Conservation (phyloP, 2,113 vertebrate species). For the Rafetus swinhoei region DNA sequence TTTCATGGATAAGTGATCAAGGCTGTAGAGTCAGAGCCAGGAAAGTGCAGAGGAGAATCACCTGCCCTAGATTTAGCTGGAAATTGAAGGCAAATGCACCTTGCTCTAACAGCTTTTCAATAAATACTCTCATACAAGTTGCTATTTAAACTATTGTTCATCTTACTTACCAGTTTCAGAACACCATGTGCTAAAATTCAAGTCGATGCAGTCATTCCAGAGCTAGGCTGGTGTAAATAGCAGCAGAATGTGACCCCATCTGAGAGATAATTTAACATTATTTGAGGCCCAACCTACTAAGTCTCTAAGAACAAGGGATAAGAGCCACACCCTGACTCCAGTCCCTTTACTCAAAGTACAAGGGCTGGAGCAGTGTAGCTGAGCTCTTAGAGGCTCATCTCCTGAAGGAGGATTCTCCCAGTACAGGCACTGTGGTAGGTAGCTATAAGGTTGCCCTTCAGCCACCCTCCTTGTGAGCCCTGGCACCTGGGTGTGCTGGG, state of each 20-base stretch:
- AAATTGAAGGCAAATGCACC: background rate
- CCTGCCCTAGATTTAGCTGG: background rate
- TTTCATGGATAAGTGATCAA: background rate
- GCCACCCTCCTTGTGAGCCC: background rate
- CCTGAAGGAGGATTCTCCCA: background rate
- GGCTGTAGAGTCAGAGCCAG: background rate
- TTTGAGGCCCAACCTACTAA: background rate
- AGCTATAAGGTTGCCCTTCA: background rate
- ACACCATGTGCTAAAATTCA: background rate
- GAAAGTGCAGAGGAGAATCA: background rate
- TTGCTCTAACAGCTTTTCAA: background rate
- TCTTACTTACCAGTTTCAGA: background rate
- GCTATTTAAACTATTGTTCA: fast-evolving
- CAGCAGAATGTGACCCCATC: fast-evolving
- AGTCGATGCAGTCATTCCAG: background rate
- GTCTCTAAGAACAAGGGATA: background rate
- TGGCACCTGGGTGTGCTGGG: background rate
- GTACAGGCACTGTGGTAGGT: too few relatives aligned
- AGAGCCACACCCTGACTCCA: background rate
- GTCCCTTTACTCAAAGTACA: background rate
- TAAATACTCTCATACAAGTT: background rate
- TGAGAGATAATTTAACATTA: background rate
- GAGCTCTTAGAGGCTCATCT: background rate
- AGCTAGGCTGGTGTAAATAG: background rate
- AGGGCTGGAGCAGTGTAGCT: background rate